Evolutionary conservation across 2,113 vertebrate genomes (phyloP).

Genomic region (Cyanoramphus novaezelandiae): DNA sequence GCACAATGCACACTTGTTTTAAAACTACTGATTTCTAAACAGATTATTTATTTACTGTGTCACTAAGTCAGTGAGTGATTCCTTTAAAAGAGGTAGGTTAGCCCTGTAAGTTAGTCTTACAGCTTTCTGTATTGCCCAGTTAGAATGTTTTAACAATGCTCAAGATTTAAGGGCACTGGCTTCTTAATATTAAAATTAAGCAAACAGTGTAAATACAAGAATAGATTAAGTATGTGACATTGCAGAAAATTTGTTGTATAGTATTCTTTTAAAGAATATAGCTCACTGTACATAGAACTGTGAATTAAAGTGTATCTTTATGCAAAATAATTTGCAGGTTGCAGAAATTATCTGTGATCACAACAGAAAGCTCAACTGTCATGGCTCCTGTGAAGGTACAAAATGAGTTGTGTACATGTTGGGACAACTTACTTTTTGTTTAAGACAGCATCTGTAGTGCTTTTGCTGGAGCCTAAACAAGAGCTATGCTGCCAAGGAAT

Average conservation of each 20-base stretch:
- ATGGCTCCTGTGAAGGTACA: neutral
- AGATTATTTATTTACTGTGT: conserved; percentile 75
- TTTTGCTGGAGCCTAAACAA: neutral
- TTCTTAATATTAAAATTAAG: conserved; percentile 17
- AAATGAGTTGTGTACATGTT: neutral
- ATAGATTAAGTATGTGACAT: conserved; percentile 31
- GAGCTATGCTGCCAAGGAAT: neutral
- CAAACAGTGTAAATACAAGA: conserved; percentile 70
- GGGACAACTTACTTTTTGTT: neutral
- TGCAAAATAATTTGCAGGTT: conserved; percentile 24
- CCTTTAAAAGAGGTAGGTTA: neutral
- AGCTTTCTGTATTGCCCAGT: neutral
- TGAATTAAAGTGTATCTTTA: conserved; percentile 65
- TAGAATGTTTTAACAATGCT: neutral
- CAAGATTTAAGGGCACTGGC: neutral
- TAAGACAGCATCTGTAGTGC: neutral
- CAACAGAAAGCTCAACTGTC: neutral
- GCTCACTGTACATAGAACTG: conserved; percentile 74
- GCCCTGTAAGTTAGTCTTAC: neutral
- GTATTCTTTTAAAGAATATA: conserved; percentile 78
- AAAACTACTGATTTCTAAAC: conserved; percentile 77
- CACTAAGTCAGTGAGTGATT: conserved; percentile 29
- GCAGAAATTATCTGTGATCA: neutral
- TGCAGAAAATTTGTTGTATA: conserved; percentile 69
- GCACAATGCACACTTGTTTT: conserved; percentile 73